Conservation (phyloP, 2,888 invertebrate species). For the Neocrepidodera transversa region DNA sequence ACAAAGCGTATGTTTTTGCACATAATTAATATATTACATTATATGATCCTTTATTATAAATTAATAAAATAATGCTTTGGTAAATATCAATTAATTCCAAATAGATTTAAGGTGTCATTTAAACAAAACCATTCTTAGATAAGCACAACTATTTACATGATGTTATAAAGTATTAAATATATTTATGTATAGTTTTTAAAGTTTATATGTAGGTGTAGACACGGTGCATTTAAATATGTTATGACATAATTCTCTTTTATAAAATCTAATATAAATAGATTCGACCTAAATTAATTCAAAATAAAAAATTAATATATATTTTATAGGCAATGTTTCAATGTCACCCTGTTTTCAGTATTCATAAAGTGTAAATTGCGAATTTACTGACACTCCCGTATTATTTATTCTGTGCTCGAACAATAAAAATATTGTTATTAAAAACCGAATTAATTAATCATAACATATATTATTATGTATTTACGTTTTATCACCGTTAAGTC, state of each 20-base stretch:
- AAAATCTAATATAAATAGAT: too few relatives aligned
- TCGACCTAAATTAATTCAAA: too few relatives aligned
- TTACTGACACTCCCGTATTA: conserved; percentile 23
- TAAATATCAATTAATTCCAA: too few relatives aligned
- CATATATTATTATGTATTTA: neutral
- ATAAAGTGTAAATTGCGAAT: conserved; percentile 25
- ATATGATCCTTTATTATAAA: too few relatives aligned
- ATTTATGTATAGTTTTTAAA: neutral
- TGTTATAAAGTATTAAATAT: too few relatives aligned
- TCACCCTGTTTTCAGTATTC: conserved; percentile 27
- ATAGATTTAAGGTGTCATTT: too few relatives aligned
- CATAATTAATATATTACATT: too few relatives aligned
- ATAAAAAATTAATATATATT: conserved; percentile 21
- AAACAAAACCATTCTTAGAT: too few relatives aligned
- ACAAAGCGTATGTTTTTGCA: too few relatives aligned
- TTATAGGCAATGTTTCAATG: conserved; percentile 29
- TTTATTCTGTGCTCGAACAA: conserved; percentile 7
- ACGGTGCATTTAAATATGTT: conserved; percentile 11
- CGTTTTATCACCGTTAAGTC: neutral
- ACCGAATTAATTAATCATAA: neutral
- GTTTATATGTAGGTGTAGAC: neutral
- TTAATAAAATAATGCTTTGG: too few relatives aligned
- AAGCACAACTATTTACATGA: too few relatives aligned
- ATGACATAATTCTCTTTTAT: conserved; percentile 13
- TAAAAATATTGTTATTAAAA: conserved; percentile 6